Conservation (phyloP, 2,113 vertebrate genomes). For the Hemibagrus wyckioides region DNA sequence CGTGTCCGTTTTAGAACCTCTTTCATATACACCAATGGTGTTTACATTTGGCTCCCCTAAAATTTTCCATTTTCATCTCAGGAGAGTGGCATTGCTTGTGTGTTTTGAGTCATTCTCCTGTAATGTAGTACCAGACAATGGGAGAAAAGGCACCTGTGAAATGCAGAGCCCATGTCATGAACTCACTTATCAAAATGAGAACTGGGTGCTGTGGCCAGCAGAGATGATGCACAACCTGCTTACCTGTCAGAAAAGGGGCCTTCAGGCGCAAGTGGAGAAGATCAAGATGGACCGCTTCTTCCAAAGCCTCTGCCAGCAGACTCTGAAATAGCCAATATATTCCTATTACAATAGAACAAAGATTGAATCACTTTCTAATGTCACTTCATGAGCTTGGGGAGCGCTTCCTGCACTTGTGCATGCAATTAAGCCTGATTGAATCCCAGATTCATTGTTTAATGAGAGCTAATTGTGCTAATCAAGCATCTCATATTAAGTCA, state of each 20-base stretch:
- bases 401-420: conserved; percentile 5
- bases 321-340: conserved; percentile 43
- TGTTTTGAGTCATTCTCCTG: conserved; percentile 20
- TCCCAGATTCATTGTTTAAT: conserved; percentile 37
- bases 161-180: conserved; percentile 3
- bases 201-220: neutral
- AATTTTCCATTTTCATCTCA: neutral
- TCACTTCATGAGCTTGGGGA: conserved; percentile 24
- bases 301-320: conserved; percentile 1
- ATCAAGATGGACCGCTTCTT: conserved; percentile 16
- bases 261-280: neutral
- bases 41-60: conserved; percentile 15
- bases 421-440: conserved; percentile 38
- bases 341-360: conserved; percentile 23
- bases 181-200: conserved; percentile 22
- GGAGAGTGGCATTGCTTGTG: neutral
- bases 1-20: neutral
- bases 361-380: conserved; percentile 24
- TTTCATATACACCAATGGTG: neutral
- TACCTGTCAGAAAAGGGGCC: conserved; percentile 24
- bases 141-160: neutral
- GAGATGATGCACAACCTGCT: conserved; percentile 32
- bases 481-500: conserved; percentile 27
- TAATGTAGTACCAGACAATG: conserved; percentile 3
- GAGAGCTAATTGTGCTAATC: conserved; percentile 24